phyloP scores from a whole-genome alignment of 23 tunicate species.

The Oikopleura vanhoeffeni region DNA sequence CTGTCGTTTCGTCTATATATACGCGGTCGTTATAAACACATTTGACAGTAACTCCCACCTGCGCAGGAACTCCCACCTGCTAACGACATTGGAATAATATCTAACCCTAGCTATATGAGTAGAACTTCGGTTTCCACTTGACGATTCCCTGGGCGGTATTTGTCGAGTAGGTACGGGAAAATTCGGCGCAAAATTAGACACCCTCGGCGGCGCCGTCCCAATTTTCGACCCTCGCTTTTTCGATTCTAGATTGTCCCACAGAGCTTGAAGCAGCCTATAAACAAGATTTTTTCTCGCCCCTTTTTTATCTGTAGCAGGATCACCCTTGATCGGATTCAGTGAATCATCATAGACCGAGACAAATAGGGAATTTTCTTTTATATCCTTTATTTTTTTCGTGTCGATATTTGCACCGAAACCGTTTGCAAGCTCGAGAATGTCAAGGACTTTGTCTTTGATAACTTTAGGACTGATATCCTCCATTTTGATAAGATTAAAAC shows the following conservation, averaged over 20 bases:
- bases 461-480: not conserved
- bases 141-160: too few relatives aligned
- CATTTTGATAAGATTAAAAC: not conserved
- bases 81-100: too few relatives aligned
- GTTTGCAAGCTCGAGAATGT: not conserved
- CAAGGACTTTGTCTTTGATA: not conserved
- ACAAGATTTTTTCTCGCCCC: not conserved
- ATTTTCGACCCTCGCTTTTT: too few relatives aligned
- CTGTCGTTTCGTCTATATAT: too few relatives aligned
- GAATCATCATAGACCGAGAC: not conserved
- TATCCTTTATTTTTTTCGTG: not conserved
- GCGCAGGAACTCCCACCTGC: too few relatives aligned
- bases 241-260: not conserved
- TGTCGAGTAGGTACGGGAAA: too few relatives aligned
- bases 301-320: not conserved
- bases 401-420: conserved; percentile 2
- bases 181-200: too few relatives aligned
- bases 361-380: not conserved
- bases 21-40: too few relatives aligned
- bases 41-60: too few relatives aligned
- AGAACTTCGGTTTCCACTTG: too few relatives aligned
- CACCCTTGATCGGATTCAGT: not conserved
- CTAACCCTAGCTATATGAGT: too few relatives aligned
- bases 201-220: too few relatives aligned
- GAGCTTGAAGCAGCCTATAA: not conserved